Evolutionary conservation across 2,797 vertebrate genomes (phyloP), one percentile per base, ranked within the genome.

Genomic region (Discoglossus pictus): DNA sequence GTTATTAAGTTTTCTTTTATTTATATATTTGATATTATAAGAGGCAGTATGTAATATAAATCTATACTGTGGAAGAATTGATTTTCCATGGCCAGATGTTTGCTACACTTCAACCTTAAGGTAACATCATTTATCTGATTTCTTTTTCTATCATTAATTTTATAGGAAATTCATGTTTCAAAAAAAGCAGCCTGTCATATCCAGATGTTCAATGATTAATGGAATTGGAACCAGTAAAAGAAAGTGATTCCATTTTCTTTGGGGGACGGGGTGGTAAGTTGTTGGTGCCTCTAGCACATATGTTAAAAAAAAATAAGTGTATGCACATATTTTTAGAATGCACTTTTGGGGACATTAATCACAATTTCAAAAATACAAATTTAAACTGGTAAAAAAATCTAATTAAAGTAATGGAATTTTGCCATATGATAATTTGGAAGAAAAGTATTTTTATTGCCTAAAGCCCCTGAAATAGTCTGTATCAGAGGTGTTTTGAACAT

Each of bases 151-250:
- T 59, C 65, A 59, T 67, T 67, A 50, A 34, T 67, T 59, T 59
- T 59, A 66, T 48, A 55, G 43, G 9, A 58, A 58, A 48, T 58
- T 54, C 34, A 38, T 38, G 55, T 56, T 65, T 43, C 6, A 15
- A 43, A 3, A 48, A 48, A 48, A 50, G 16, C 21, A 59, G 23
- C 35, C 50, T 67, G 65, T 59, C 65, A 59, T 12, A 51, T 40
- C 44, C 65, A 67, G 65, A 67, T 67, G 65, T 67, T 38, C 12
- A 5, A 12, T 59, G 65, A 67, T 67, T 67, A 59, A 67, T 67
- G 53, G 54, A 39, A 51, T 2, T 51, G 65, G 31, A 48, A 2
- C 17, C 23, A 34, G 65, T 50, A 46, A 23, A 25, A 38, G 36
- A 42, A 38, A 59, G 52, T 34, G 17, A 42, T 59, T 63, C 36